phyloP scores from a whole-genome alignment of 2,113 vertebrate species.

The Psittacara wagleri region DNA sequence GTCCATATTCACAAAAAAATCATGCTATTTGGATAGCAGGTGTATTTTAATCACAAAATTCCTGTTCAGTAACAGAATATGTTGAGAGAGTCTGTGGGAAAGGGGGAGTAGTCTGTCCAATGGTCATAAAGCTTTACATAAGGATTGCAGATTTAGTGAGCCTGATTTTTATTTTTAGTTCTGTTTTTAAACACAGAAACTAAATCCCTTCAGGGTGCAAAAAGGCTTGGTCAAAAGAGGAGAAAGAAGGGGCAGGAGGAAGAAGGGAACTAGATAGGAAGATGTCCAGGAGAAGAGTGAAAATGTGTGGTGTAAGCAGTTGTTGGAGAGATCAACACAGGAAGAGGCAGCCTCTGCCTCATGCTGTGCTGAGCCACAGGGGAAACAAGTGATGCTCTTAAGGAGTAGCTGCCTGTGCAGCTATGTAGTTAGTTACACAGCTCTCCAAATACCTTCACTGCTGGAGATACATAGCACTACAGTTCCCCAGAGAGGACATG shows the following conservation, averaged over 20 bases:
- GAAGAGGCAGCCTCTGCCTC: not conserved
- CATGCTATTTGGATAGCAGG: not conserved
- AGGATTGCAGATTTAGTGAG: not conserved
- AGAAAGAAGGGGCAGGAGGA: not conserved
- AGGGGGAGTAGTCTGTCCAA: not conserved
- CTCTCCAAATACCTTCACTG: not conserved
- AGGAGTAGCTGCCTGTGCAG: not conserved
- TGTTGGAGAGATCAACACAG: not conserved
- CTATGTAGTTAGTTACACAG: rapidly evolving
- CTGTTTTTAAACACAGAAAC: not conserved
- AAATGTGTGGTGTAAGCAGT: not conserved
- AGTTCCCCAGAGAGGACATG: not conserved
- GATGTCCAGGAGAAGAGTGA: not conserved
- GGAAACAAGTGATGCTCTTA: not conserved
- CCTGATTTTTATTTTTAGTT: not conserved
- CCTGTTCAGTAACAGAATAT: not conserved
- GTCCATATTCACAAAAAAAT: not conserved
- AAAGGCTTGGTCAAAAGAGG: not conserved
- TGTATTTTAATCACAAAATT: not conserved
- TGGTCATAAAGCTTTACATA: not conserved
- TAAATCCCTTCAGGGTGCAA: not conserved
- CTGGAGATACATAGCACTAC: not conserved
- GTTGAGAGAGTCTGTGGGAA: not conserved
- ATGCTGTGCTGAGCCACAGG: not conserved
- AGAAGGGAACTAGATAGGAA: not conserved